Base-by-base conservation (phyloP, 2,797 vertebrate genomes). In the Rhinella marina region DNA sequence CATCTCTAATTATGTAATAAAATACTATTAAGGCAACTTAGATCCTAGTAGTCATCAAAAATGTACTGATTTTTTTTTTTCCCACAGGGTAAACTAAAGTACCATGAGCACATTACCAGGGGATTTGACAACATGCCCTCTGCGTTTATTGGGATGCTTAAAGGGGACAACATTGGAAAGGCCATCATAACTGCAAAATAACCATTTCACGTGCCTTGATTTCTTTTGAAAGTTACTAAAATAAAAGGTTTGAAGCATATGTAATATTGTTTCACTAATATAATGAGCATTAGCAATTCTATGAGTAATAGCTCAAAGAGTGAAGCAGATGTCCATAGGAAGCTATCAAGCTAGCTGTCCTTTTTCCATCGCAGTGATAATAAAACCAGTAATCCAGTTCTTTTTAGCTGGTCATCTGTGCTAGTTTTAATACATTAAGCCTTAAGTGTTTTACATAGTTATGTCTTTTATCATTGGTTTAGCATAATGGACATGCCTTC, bases 81-180 rank as follows among this genome's bases (percentile, higher is more conserved):
- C 7, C 4, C 61, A 68, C 79, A 88, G 88, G 97, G 96, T 81
- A 97, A 97, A 91, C 90, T 98, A 86, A 93, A 96, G 90, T 95
- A 19, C 78, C 90, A 25, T 0, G 97, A 99, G 91, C 92, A 97
- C 7, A 0, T 97, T 87, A 97, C 93, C 2, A 92, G 94, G 90
- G 97, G 97, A 84, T 99, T 98, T 94, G 95, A 96, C 88, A 97
- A 97, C 87, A 97, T 98, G 96, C 97, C 97, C 0, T 84, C 88
- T 86, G 97, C 96, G 23, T 99, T 99, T 75, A 97, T 97, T 91
- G 97, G 96, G 89, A 90, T 98, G 94, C 91, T 98, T 90, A 94
- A 84, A 75, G 98, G 98, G 90, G 96, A 97, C 25, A 99, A 98
- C 92, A 52, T 90, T 8, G 97, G 97, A 84, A 99, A 99, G 93